Evolutionary conservation across 1,140 invertebrate species (phyloP).

Genomic region (Bombus terrestris): DNA sequence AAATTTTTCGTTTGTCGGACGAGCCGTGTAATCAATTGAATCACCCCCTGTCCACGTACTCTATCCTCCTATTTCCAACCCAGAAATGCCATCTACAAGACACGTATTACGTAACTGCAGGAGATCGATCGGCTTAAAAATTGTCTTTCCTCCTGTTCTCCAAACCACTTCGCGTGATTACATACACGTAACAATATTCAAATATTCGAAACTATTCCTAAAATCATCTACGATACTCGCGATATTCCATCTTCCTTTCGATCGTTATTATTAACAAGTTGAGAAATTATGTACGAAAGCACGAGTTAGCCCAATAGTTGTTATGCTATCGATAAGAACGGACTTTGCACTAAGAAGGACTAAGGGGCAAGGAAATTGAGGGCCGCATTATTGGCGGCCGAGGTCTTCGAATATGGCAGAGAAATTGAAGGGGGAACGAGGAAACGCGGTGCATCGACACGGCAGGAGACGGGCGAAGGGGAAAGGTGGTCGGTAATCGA

Average conservation of each 20-base stretch:
- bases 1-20: slow-evolving; percentile 38
- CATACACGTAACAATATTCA: neutral
- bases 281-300: neutral
- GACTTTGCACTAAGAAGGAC: neutral
- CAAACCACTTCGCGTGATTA: neutral
- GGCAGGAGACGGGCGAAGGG: neutral
- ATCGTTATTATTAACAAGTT: neutral
- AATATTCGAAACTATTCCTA: neutral
- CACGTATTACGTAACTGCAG: slow-evolving; percentile 17
- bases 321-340: neutral
- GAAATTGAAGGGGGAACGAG: slow-evolving; percentile 33
- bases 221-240: neutral
- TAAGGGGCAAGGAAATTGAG: slow-evolving; percentile 3
- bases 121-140: slow-evolving; percentile 26
- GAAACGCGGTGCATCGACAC: slow-evolving; percentile 28
- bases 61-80: neutral
- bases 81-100: slow-evolving; percentile 7
- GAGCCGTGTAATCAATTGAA: slow-evolving; percentile 31
- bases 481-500: slow-evolving; percentile 70
- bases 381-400: slow-evolving; percentile 1
- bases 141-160: neutral
- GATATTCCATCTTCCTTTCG: neutral
- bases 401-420: slow-evolving; percentile 27
- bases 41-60: neutral
- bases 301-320: neutral